Evolutionary conservation across 2,113 vertebrate genomes (phyloP).

Genomic region (Podiceps cristatus): DNA sequence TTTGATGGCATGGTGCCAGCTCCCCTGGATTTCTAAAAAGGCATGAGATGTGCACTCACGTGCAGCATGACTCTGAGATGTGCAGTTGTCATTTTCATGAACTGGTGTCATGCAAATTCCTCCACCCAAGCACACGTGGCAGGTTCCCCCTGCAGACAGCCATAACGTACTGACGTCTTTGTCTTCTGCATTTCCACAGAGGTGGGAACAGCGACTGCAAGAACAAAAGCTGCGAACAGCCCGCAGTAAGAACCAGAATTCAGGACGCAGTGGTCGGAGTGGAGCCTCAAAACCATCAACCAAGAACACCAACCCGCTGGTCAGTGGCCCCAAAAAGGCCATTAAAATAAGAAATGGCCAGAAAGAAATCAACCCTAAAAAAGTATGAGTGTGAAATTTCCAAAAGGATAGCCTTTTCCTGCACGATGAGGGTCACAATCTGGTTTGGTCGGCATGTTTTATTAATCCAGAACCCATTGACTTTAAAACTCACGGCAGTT

Average conservation of each 20-base stretch:
- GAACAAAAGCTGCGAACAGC: constrained; percentile 70
- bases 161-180: not conserved
- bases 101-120: not conserved
- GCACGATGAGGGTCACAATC: not conserved
- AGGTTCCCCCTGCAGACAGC: not conserved
- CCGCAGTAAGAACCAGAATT: constrained; percentile 73
- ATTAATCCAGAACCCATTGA: not conserved
- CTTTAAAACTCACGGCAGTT: not conserved
- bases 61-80: rapidly evolving
- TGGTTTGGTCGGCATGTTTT: not conserved
- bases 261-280: constrained; percentile 71
- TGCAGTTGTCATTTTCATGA: not conserved
- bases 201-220: constrained; percentile 84
- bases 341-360: constrained; percentile 69
- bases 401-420: constrained; percentile 10
- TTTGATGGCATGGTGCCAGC: not conserved
- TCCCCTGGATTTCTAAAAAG: not conserved
- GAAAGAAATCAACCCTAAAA: constrained; percentile 68
- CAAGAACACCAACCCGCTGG: constrained; percentile 56
- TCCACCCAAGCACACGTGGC: rapidly evolving
- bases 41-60: rapidly evolving
- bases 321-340: constrained; percentile 71
- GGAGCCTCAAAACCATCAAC: constrained; percentile 63
- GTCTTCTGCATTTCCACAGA: constrained; percentile 59
- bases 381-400: constrained; percentile 55